Conservation (phyloP, 2,113 vertebrate species). For the Semicossyphus pulcher region DNA sequence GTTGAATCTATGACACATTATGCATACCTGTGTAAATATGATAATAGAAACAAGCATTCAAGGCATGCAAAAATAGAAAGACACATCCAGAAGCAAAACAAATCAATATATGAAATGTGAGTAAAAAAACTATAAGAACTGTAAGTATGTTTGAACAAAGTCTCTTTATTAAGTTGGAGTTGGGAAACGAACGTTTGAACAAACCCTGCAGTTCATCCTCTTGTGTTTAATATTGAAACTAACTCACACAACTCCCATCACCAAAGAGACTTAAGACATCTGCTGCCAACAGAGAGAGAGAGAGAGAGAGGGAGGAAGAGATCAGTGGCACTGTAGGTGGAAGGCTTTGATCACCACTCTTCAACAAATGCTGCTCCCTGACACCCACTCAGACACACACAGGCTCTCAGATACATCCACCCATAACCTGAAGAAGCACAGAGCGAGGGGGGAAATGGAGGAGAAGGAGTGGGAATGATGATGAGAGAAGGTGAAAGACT, state of each 20-base stretch:
- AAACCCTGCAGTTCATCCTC: conserved; percentile 29
- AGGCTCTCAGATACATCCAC: conserved; percentile 14
- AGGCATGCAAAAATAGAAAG: too few species aligned
- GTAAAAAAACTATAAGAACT: neutral
- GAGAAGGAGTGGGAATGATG: conserved; percentile 55
- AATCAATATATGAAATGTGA: neutral
- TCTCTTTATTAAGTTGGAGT: conserved; percentile 30
- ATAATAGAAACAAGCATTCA: too few species aligned
- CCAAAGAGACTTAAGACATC: conserved; percentile 44
- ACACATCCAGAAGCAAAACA: neutral
- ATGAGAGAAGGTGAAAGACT: conserved; percentile 68
- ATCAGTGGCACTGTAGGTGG: conserved; percentile 71
- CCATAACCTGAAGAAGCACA: conserved; percentile 51
- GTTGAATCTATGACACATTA: too few species aligned
- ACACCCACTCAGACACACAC: conserved; percentile 24
- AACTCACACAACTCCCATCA: conserved; percentile 43
- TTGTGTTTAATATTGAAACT: conserved; percentile 51
- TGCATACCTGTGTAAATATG: too few species aligned
- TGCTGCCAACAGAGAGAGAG: conserved; percentile 36
- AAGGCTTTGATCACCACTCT: conserved; percentile 77
- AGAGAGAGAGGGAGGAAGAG: conserved; percentile 30
- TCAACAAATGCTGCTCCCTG: conserved; percentile 49
- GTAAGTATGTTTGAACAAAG: conserved; percentile 11
- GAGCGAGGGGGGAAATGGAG: conserved; percentile 33
- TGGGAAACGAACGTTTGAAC: conserved; percentile 31